phyloP scores from a whole-genome alignment of 2,113 vertebrate species.

The Burhinus bistriatus region DNA sequence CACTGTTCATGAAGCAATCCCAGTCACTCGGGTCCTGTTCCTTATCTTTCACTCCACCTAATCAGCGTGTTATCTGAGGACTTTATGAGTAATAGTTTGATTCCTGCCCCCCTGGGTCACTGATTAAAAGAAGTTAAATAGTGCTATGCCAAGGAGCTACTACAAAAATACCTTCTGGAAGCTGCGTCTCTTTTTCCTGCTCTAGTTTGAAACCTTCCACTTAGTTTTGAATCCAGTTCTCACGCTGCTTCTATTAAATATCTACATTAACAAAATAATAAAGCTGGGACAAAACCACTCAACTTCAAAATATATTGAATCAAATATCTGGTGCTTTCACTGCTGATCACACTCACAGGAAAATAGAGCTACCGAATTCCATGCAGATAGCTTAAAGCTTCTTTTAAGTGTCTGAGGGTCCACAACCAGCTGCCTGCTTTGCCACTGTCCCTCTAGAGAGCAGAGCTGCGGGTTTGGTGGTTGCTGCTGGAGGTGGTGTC shows the following conservation, averaged over 20 bases:
- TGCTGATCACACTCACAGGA: not conserved
- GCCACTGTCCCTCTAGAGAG: not conserved
- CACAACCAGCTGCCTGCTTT: not conserved
- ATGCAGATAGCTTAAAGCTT: not conserved
- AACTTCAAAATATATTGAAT: not conserved
- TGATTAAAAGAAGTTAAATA: conserved; percentile 56
- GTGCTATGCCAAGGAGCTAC: not conserved
- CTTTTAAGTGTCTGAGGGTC: not conserved
- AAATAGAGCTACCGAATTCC: not conserved
- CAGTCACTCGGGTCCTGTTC: not conserved
- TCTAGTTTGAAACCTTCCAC: not conserved
- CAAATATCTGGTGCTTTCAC: not conserved
- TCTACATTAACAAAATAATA: not conserved
- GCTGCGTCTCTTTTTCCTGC: not conserved
- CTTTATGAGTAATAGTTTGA: conserved; percentile 33
- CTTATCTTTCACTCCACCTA: conserved; percentile 38
- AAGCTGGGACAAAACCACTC: not conserved
- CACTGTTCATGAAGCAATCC: not conserved
- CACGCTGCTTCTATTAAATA: not conserved
- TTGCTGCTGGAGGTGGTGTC: not conserved
- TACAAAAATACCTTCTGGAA: conserved; percentile 17
- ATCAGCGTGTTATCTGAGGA: conserved; percentile 4
- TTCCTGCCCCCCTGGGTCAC: not conserved
- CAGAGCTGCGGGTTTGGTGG: not conserved
- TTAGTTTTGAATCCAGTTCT: not conserved